Base-by-base conservation (phyloP, 1,140 invertebrate genomes). In the Acyrthosiphon pisum region DNA sequence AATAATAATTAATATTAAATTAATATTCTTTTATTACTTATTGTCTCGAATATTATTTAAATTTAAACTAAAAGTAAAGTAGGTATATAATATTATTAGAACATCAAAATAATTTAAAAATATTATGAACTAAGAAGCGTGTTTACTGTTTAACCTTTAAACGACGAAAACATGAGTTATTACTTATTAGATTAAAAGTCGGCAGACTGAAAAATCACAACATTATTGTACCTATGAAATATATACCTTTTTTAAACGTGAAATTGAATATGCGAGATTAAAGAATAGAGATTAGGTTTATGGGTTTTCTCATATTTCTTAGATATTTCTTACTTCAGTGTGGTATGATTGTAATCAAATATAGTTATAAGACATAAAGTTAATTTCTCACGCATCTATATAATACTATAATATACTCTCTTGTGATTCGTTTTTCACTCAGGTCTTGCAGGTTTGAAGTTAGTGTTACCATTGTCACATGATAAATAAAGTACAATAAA, bases 211-310 rank as follows among this genome's bases (percentile, higher is more conserved):
- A 90, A 60, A 90, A 41, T 60, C 53, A 90, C 56, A 90, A 56
- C 53, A 41, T 37, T 35, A 23, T 35, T n/a, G 14, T 48, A 48
- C 44, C 22, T 37, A 60, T 26, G 37, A 44, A 90, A 41, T 41
- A 90, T 41, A 60, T 60, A 41, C n/a, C 50, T 35, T 91, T 44
- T 83, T 50, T 0, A 26, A 83, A 83, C 68, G 20, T 83, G 90
- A 92, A 92, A 92, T 92, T 92, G 60, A 92, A 92, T 92, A 92
- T 50, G 76, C 44, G 20, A n/a, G 60, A 76, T 76, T 76, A 76
- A 35, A 90, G 90, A 92, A 83, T 83, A 92, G 90, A 92, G 90
- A 92, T 92, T 92, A 83, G 46, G 68, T 83, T 92, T 83, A 81
- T 48, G 76, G 11, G 46, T 50, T 92, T 92, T 83, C 90, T 92